phyloP scores from a whole-genome alignment of 2,113 vertebrate species.

The Indri indri region DNA sequence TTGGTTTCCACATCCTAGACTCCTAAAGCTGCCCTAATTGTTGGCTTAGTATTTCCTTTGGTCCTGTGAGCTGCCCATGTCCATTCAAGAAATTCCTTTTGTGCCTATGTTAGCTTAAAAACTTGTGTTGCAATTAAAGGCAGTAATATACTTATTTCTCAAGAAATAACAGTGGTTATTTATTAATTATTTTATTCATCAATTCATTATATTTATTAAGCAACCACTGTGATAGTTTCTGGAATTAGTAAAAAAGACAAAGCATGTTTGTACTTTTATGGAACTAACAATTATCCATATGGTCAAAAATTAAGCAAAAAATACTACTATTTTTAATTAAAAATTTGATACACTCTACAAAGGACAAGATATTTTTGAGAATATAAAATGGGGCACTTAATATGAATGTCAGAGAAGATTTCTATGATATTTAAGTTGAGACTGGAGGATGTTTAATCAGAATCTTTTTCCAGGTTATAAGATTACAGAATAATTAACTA shows the following conservation, averaged over 20 bases:
- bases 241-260: neutral
- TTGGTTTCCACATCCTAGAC: neutral
- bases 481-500: neutral
- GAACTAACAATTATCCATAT: neutral
- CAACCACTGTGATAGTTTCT: neutral
- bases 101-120: neutral
- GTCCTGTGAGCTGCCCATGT: neutral
- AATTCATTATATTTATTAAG: neutral
- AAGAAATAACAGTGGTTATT: neutral
- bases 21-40: neutral
- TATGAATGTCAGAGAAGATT: neutral
- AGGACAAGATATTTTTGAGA: neutral
- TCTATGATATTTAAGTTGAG: neutral
- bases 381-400: neutral
- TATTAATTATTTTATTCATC: neutral
- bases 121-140: neutral
- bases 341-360: neutral
- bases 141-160: neutral
- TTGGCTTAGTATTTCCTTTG: neutral
- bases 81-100: neutral
- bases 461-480: constrained; percentile 44
- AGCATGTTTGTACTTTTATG: neutral
- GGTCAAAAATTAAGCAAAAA: neutral
- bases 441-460: neutral
- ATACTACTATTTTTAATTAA: neutral